Base-by-base conservation (phyloP, 1,140 invertebrate genomes). In the Tetramorium alpestre region DNA sequence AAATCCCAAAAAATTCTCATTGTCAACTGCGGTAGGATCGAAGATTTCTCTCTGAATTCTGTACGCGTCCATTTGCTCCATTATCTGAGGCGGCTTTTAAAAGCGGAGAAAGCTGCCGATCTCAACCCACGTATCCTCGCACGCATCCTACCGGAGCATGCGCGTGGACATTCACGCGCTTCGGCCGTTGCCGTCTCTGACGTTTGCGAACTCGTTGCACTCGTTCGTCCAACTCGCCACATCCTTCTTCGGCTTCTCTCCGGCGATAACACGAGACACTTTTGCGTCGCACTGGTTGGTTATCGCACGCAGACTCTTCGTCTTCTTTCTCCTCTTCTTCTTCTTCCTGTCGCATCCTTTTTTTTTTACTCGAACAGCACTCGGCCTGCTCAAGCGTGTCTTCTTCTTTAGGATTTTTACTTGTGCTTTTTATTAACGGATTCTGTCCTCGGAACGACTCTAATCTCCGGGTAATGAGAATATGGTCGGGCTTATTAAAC, bases 131-230 rank as follows among this genome's bases (percentile, higher is more conserved):
- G 51, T 72, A n/a, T 72, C 44, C 25, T 58, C 16, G 78, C 13
- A 44, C 18, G 16, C 65, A 56, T 51, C 25, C 64, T 8, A 18
- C 8, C 41, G 10, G 10, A 47, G 41, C 56, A 77, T 16, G 28
- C 47, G 64, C 38, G 64, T 51, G 78, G 44, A 72, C 47, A 82
- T 72, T 72, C 49, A 56, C 64, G 33, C 86, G 49, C n/a, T 85
- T 60, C 44, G 70, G 38, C 41, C 64, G 54, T 22, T 58, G n/a
- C 56, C 56, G 64, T 28, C 58, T 85, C 72, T 77, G 41, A 54
- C 49, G 33, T 70, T 54, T 64, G 28, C 73, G 56, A 60, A 90
- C 81, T 87, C 62, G 91, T 86, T 87, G 81, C 76, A 86, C 82
- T 85, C 62, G 85, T 89, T 90, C 28, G 64, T 77, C 49, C 75